Conservation (phyloP, 2,113 vertebrate species). For the Brachyhypopomus gauderio region DNA sequence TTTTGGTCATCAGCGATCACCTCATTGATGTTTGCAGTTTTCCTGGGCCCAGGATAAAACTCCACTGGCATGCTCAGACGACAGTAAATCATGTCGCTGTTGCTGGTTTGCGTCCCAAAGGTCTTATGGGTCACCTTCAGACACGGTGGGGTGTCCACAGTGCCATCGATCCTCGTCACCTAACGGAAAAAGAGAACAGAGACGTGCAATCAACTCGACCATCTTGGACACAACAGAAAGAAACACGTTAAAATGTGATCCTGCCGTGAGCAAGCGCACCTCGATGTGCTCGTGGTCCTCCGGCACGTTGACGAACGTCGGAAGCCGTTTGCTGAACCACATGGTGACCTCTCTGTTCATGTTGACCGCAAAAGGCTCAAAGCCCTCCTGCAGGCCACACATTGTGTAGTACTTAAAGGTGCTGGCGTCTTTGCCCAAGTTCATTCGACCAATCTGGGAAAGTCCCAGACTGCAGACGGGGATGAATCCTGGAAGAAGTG, state of each 20-base stretch:
- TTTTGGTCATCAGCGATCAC: constrained; percentile 43
- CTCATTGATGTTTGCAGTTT: constrained; percentile 64
- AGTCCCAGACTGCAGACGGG: constrained; percentile 89
- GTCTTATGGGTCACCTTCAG: constrained; percentile 97
- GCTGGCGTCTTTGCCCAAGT: constrained; percentile 91
- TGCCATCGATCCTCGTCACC: constrained; percentile 92
- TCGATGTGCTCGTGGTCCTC: constrained; percentile 85
- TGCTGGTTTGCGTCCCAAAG: constrained; percentile 93
- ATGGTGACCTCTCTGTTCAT: constrained; percentile 96
- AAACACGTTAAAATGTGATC: background rate
- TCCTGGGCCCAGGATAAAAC: constrained; percentile 79
- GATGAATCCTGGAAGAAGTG: constrained; percentile 81
- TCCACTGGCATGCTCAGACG: constrained; percentile 94
- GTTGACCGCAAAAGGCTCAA: constrained; percentile 96
- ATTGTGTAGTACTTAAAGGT: constrained; percentile 97
- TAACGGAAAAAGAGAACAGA: constrained; percentile 56
- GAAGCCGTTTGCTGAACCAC: constrained; percentile 99
- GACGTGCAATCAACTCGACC: background rate
- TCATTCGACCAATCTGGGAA: constrained; percentile 92
- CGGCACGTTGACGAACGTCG: constrained; percentile 93
- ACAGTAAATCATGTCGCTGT: constrained; percentile 89
- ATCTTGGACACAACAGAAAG: background rate
- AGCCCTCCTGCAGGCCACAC: constrained; percentile 97
- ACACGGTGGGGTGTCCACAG: constrained; percentile 89
- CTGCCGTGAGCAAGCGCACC: constrained; percentile 70